Evolutionary conservation across 2,888 invertebrate genomes (phyloP), one percentile per base, ranked within the genome.

Genomic region (Heliconius cydno): DNA sequence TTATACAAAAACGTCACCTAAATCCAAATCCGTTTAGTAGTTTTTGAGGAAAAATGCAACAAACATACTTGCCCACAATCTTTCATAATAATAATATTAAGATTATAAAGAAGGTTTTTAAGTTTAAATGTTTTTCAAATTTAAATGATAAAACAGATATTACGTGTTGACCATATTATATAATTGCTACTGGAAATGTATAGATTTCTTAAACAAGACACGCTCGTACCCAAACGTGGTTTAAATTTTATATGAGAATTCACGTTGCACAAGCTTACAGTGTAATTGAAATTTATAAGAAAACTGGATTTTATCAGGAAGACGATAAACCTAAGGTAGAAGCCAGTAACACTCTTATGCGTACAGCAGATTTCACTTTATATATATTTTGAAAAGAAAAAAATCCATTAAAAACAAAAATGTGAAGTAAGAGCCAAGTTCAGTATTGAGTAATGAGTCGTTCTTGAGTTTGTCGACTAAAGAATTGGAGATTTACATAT

Each of bases 231-330:
- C 15, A 34, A 73, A 73, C 73, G 73, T 60, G 73, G 34, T 60
- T 60, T 73, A 60, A n/a, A 60, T 73, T 73, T 60, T 73, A 73
- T 73, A 57, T 73, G n/a, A n/a, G 72, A 73, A 57, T 6, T 57
- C 30, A 34, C 57, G 34, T 73, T 34, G 57, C 57, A 60, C 30
- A 57, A 57, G 57, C 72, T 73, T 73, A 73, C 72, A 73, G 57
- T 30, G 57, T 73, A 57, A 73, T 73, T 73, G 73, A 73, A 73
- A 73, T 60, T 73, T 60, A 72, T 72, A 72, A 73, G 57, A 60
- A 60, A 73, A 73, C 73, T 73, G 60, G 60, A 73, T 73, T 67
- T 73, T 19, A 28, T 72, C 38, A 52, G 25, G 30, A 52, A 74
- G 38, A 28, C 46, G 38, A 10, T 38, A 66, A 75, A 41, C 19